phyloP scores from a whole-genome alignment of 2,888 invertebrate genomes.

The Tiliacea aurago region DNA sequence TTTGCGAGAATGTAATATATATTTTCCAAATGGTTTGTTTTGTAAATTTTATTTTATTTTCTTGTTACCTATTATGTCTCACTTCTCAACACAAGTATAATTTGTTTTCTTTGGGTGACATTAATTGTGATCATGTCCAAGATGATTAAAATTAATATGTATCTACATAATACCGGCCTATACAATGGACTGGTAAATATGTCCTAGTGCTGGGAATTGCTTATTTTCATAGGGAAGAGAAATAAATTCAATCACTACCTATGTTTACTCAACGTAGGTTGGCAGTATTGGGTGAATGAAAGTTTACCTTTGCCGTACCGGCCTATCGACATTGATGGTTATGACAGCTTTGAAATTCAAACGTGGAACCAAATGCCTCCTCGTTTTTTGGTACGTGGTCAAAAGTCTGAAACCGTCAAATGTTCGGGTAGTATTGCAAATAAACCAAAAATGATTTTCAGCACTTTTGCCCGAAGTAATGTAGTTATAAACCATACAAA shows the following conservation, averaged over 20 bases:
- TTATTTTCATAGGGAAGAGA: background rate
- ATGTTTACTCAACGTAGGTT: background rate
- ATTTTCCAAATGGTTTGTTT: background rate
- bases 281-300: background rate
- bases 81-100: too few species aligned
- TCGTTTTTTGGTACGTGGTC: constrained; percentile 13
- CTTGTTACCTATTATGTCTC: background rate
- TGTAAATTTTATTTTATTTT: background rate
- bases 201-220: background rate
- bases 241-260: background rate
- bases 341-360: constrained; percentile 24
- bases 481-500: background rate
- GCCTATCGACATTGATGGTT: constrained; percentile 12
- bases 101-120: too few species aligned
- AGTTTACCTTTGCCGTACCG: background rate
- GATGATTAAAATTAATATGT: too few species aligned
- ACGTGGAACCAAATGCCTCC: background rate
- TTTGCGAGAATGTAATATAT: background rate
- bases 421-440: constrained; percentile 2
- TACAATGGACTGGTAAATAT: too few species aligned
- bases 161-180: too few species aligned
- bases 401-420: constrained; percentile 12
- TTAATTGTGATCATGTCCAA: too few species aligned
- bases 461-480: background rate
- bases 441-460: constrained; percentile 5